Evolutionary conservation across 2,113 vertebrate species (phyloP), one percentile per base, ranked within the genome.

Genomic region (Lipophrys pholis): DNA sequence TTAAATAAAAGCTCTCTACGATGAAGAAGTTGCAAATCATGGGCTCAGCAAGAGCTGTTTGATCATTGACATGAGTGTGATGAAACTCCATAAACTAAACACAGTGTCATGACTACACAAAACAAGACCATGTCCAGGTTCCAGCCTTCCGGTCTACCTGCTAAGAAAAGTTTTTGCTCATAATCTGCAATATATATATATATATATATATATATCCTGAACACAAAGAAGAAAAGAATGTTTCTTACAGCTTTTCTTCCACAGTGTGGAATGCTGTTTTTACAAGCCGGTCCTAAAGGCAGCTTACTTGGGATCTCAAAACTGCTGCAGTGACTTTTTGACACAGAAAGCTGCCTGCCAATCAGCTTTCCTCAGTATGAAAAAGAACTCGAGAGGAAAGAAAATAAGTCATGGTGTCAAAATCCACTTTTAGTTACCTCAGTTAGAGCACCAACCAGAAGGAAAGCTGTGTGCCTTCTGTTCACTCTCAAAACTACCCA

Each of bases 281-380:
- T 48, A 78, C 52, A 53, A 48, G 69, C 11, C 30, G 11, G 60
- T 53, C 53, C 39, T 57, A 10, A 71, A 67, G 65, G 66, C 38
- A 46, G 74, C 63, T 76, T 65, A 62, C 7, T 42, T 64, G 53
- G 55, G 48, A 60, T 72, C 16, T 72, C 50, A 66, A 63, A 80
- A 71, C 58, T 52, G 56, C 64, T 67, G 68, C 55, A 62, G 21
- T 56, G 49, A 80, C 68, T 73, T 59, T 71, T 38, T 75, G 75
- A 70, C 69, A 81, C 61, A 49, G 11, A 81, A 76, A 76, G 17
- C 53, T 8, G 36, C 54, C 53, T 8, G 36, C 54, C 69, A 75
- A 78, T 83, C 70, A 69, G 66, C 61, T 61, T 72, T 16, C 6
- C 8, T 15, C 46, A 16, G 43, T 1, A 50, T 65, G 64, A 43